phyloP scores from a whole-genome alignment of 2,113 vertebrate species.

The Chloropsis cyanopogon region DNA sequence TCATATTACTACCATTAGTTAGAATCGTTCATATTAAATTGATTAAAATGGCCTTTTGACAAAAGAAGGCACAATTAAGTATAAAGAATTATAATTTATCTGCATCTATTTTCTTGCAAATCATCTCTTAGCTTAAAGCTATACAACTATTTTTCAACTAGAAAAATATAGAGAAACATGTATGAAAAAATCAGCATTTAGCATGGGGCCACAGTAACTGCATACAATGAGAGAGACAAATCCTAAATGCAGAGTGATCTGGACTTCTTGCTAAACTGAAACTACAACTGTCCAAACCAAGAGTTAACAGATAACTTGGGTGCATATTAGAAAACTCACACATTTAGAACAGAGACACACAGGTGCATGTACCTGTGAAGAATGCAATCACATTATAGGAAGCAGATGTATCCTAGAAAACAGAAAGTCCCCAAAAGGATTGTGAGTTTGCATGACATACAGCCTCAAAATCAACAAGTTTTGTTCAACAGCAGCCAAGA shows the following conservation, averaged over 20 bases:
- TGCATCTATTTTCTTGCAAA: not conserved
- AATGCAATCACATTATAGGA: not conserved
- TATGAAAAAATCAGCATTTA: not conserved
- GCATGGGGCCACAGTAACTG: not conserved
- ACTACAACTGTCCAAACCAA: not conserved
- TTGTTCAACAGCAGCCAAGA: not conserved
- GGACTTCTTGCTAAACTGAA: not conserved
- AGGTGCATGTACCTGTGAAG: not conserved
- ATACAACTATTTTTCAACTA: not conserved
- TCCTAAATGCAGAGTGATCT: not conserved
- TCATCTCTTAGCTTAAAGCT: not conserved
- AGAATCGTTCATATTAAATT: not conserved
- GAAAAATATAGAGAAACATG: not conserved
- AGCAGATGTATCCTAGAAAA: not conserved
- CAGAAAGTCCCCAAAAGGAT: not conserved
- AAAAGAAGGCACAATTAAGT: not conserved
- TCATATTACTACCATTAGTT: not conserved
- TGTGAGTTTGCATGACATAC: not conserved
- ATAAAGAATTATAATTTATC: not conserved
- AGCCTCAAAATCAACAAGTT: not conserved
- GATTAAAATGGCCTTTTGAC: not conserved
- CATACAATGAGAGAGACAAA: not conserved
- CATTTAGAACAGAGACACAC: accelerated
- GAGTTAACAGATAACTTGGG: not conserved
- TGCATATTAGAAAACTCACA: not conserved